A percentile compares a stretch with the other conserved stretches of the same genome.
phyloP scores from a whole-genome alignment of 2,113 vertebrate genomes.

The Blennius ocellaris region DNA sequence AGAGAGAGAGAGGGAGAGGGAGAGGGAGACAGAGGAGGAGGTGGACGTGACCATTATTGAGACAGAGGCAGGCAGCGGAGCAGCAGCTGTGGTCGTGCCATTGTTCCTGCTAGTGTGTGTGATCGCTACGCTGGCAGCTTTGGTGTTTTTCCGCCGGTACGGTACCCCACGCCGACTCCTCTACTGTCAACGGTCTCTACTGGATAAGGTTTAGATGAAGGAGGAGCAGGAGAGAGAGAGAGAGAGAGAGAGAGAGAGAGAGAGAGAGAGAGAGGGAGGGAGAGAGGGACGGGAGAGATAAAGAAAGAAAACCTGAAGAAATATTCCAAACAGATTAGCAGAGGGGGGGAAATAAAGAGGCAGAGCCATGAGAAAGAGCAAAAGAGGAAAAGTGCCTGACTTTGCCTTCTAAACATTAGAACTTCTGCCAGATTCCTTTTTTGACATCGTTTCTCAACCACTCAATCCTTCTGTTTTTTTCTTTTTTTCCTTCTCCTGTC shows the following conservation, averaged over 20 bases:
- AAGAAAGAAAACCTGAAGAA: slow-evolving; percentile 14
- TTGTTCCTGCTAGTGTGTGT: slow-evolving; percentile 88
- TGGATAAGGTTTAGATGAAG: slow-evolving; percentile 90
- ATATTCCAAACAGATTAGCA: slow-evolving; percentile 23
- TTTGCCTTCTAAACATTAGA: slow-evolving; percentile 55
- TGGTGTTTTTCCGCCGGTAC: slow-evolving; percentile 88
- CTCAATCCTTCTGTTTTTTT: slow-evolving; percentile 43
- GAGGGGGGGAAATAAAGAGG: slow-evolving; percentile 35
- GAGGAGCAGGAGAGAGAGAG: slow-evolving; percentile 11
- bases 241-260: background rate
- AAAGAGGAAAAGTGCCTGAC: slow-evolving; percentile 50
- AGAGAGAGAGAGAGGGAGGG: background rate
- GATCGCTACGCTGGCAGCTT: slow-evolving; percentile 82
- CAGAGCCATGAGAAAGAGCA: slow-evolving; percentile 49
- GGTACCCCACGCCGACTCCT: slow-evolving; percentile 90
- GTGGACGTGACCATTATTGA: slow-evolving; percentile 89
- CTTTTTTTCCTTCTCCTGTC: slow-evolving; percentile 32
- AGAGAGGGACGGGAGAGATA: background rate
- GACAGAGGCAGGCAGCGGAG: slow-evolving; percentile 66
- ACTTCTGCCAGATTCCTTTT: slow-evolving; percentile 73
- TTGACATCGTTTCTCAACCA: slow-evolving; percentile 66
- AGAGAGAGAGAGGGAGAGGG: slow-evolving; percentile 45
- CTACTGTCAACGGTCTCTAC: slow-evolving; percentile 91
- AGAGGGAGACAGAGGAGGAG: slow-evolving; percentile 55
- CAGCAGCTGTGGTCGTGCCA: slow-evolving; percentile 84